Evolutionary conservation across 1,140 invertebrate species (phyloP).

Genomic region (Drosophila tristis): DNA sequence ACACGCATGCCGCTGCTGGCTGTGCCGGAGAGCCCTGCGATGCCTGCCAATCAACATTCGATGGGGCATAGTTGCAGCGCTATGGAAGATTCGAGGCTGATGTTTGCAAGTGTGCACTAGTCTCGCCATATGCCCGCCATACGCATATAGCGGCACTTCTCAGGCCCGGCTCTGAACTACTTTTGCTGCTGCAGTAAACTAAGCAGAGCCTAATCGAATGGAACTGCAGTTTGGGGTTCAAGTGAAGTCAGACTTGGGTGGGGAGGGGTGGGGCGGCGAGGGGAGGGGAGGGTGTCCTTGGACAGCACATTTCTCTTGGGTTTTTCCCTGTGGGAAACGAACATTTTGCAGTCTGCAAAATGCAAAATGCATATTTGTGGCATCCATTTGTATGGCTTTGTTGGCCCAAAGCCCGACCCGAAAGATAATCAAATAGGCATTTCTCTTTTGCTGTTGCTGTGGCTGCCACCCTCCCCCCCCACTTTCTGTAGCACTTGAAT

Average conservation of each 20-base stretch:
- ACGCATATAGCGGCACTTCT: too few species aligned
- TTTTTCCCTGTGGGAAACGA: constrained; percentile 34
- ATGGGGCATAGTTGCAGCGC: too few species aligned
- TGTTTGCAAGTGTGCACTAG: too few species aligned
- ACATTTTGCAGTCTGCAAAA: constrained; percentile 41
- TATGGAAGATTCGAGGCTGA: too few species aligned
- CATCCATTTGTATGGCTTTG: constrained; percentile 50
- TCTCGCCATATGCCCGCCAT: too few species aligned
- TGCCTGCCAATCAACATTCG: too few species aligned
- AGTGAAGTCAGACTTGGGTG: constrained; percentile 5
- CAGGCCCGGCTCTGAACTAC: not conserved
- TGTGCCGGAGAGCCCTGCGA: too few species aligned
- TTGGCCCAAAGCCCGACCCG: constrained; percentile 34
- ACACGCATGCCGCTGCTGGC: too few species aligned
- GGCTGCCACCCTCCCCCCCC: constrained; percentile 3
- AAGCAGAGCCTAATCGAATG: constrained; percentile 37
- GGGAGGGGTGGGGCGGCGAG: too few species aligned
- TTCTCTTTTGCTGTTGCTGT: constrained; percentile 26
- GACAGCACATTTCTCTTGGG: too few species aligned
- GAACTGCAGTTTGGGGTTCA: constrained; percentile 20
- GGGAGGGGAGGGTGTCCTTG: too few species aligned
- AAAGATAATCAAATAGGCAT: constrained; percentile 51
- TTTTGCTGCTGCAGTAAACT: constrained; percentile 34
- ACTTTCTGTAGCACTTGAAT: constrained; percentile 1
- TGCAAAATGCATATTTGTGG: constrained; percentile 51